Evolutionary conservation across 2,888 invertebrate genomes (phyloP), one percentile per base, ranked within the genome.

Genomic region (Matsumyia berberina): DNA sequence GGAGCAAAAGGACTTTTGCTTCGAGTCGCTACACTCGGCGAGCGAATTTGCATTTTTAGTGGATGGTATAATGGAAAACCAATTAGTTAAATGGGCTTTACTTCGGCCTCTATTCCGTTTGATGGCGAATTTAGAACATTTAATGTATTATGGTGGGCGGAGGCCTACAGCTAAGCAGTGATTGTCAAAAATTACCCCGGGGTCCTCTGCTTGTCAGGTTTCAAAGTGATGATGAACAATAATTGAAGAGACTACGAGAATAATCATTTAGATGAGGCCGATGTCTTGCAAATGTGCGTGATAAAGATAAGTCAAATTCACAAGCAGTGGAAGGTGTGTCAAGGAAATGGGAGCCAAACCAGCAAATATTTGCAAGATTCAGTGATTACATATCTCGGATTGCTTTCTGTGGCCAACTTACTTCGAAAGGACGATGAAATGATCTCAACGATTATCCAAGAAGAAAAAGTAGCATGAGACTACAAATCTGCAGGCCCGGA

Each of bases 31-130:
- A 15, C n/a, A 17, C 12, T 35, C 37, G 11, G 51, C 5, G 29
- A 53, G 51, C 8, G 12, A 67, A 67, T 67, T 76, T 58, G 58
- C 42, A 66, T 76, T 55, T 76, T 67, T 58, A 31, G 31, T 51
- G 24, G 58, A 58, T 51, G 49, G 46, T 76, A 58, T 67, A 66
- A 67, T 67, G 67, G 46, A 76, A 76, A 76, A 67, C 67, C 66
- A 76, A 76, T 76, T 76, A 76, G 66, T 58, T 76, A 76, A 76
- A 76, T 76, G 66, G 42, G 46, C 29, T 66, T 51, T 53, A 72
- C 31, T 72, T 67, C 19, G 57, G 17, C 39, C 51, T 44, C 17
- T 17, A 58, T 76, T 49, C 33, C 9, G 39, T 66, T 57, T 58
- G 64, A 51, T 44, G 58, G 15, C 24, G 51, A 58, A 49, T 74